These are phyloP conservation scores for Vireo griseus DNA, from an alignment of 2,797 vertebrate genomes.

Conservation along the genomic window DNA sequence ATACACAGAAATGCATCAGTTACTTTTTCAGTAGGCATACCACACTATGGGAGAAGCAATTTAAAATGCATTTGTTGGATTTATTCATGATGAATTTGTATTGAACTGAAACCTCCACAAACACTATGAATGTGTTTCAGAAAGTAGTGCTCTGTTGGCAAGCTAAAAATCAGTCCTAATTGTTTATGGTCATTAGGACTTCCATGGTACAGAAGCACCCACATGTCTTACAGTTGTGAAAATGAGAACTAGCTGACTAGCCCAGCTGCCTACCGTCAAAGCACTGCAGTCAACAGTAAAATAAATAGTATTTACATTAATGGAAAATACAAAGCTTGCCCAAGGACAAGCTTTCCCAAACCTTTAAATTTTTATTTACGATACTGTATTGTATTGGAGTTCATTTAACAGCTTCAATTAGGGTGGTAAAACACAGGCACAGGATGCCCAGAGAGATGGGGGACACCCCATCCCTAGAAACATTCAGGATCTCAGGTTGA, in stretches of 20 bases:
- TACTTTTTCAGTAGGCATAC: neutral
- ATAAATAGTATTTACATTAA: neutral
- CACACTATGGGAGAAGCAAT: neutral
- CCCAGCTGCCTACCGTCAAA: neutral
- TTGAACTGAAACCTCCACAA: neutral
- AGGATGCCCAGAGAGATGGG: neutral
- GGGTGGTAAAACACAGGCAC: neutral
- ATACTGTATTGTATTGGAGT: neutral
- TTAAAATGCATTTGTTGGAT: neutral
- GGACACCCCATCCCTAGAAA: neutral
- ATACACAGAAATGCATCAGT: neutral
- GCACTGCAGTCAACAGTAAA: neutral
- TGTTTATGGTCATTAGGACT: neutral
- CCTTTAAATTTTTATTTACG: neutral
- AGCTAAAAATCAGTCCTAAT: neutral
- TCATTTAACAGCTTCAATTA: neutral
- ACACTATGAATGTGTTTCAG: neutral
- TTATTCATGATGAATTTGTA: neutral
- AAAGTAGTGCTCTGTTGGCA: neutral
- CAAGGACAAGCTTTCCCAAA: neutral
- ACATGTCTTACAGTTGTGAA: neutral
- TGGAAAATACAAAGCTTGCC: neutral
- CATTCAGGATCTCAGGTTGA: neutral
- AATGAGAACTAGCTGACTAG: neutral
- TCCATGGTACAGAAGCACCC: neutral